These are phyloP conservation scores for Isotomurus palustris DNA, from an alignment of 2,888 invertebrate genomes.

Conservation along the genomic window DNA sequence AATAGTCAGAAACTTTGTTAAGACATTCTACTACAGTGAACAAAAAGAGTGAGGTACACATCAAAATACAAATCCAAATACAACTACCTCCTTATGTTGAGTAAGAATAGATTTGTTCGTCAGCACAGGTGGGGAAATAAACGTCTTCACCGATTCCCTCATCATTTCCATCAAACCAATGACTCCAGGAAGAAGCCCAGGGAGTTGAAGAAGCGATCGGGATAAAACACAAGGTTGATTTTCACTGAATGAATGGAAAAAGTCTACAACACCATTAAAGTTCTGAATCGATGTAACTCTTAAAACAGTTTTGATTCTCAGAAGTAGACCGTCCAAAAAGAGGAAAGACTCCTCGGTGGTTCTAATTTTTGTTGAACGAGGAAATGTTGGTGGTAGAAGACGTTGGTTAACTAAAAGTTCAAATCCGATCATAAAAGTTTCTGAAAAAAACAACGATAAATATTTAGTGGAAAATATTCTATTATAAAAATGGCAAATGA, in stretches of 20 bases:
- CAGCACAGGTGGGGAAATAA: conserved; percentile 86
- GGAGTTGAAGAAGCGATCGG: conserved; percentile 77
- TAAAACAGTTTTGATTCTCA: conserved; percentile 71
- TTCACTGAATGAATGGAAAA: conserved; percentile 88
- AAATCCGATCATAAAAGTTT: conserved; percentile 67
- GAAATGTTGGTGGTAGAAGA: conserved; percentile 95
- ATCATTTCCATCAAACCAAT: conserved; percentile 71
- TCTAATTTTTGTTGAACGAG: conserved; percentile 89
- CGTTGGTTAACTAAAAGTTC: conserved; percentile 94
- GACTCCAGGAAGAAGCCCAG: conserved; percentile 57
- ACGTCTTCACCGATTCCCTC: conserved; percentile 76
- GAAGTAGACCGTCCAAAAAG: conserved; percentile 68
- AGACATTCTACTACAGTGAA: not conserved
- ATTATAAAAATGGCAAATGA: not conserved
- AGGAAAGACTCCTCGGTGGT: conserved; percentile 68
- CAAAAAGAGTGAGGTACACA: no score
- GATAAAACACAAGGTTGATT: conserved; percentile 85
- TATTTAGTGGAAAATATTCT: conserved; percentile 26
- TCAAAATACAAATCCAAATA: no score
- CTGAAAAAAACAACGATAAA: conserved; percentile 47
- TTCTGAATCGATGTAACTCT: conserved; percentile 60
- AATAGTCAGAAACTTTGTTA: conserved; percentile 4
- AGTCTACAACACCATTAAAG: conserved; percentile 59
- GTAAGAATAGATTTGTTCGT: conserved; percentile 66
- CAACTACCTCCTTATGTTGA: conserved; percentile 61